phyloP scores from a whole-genome alignment of 2,888 invertebrate genomes.

The Crioceris asparagi region DNA sequence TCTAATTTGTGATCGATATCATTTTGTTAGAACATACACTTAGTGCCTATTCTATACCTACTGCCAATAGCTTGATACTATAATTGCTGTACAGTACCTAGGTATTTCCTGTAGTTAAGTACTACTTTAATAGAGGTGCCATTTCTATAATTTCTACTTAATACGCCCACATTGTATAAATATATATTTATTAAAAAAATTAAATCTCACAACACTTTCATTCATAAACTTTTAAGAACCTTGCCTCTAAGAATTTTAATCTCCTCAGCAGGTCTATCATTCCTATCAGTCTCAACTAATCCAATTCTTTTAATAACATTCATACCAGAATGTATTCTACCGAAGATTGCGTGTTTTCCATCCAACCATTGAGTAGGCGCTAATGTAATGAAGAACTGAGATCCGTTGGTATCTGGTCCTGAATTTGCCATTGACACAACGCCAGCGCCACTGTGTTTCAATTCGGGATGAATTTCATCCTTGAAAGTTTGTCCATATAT shows the following conservation, averaged over 20 bases:
- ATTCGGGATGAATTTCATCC: slow-evolving; percentile 87
- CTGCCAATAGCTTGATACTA: no score
- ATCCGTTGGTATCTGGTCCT: slow-evolving; percentile 93
- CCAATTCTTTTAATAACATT: slow-evolving; percentile 85
- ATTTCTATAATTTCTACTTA: no score
- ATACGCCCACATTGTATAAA: no score
- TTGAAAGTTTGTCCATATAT: slow-evolving; percentile 93
- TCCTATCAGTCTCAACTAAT: slow-evolving; percentile 85
- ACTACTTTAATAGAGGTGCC: no score
- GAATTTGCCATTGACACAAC: slow-evolving; percentile 97
- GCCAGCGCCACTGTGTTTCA: slow-evolving; percentile 91
- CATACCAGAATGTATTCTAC: slow-evolving; percentile 80
- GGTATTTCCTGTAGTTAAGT: no score
- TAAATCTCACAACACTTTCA: not conserved
- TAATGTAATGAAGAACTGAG: slow-evolving; percentile 96
- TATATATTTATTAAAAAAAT: not conserved
- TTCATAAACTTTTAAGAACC: slow-evolving; percentile 35
- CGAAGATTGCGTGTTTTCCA: slow-evolving; percentile 96
- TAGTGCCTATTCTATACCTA: no score
- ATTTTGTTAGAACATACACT: no score
- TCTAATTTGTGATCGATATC: no score
- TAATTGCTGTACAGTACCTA: no score
- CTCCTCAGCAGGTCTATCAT: slow-evolving; percentile 84
- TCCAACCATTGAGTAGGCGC: slow-evolving; percentile 97
- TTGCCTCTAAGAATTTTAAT: slow-evolving; percentile 61